A percentile compares a stretch with the other conserved stretches of the same genome.
Evolutionary conservation across 2,113 vertebrate genomes (phyloP).

Genomic region (Edolisoma coerulescens): DNA sequence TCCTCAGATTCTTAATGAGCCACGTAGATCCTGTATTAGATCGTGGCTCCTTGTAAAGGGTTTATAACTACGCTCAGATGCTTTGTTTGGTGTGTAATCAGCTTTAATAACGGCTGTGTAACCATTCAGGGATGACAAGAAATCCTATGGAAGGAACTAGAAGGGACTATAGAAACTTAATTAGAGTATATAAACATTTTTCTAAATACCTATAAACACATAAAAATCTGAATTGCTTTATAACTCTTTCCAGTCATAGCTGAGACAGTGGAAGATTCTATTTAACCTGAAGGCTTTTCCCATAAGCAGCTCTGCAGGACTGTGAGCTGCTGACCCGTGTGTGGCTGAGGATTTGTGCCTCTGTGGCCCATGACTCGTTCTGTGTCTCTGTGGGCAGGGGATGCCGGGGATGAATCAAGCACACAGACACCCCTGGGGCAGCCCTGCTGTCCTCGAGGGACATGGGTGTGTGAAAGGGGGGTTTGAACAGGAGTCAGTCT

Average conservation of each 20-base stretch:
- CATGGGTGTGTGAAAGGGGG: accelerated
- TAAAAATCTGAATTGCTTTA: not conserved
- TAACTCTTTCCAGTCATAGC: not conserved
- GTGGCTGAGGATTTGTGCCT: not conserved
- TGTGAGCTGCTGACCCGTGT: not conserved
- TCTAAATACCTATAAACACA: conserved; percentile 28
- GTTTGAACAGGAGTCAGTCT: not conserved
- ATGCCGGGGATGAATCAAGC: not conserved
- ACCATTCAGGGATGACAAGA: not conserved
- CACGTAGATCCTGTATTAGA: not conserved
- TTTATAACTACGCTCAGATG: not conserved
- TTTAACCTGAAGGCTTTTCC: not conserved
- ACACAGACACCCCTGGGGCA: not conserved
- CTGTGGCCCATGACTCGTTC: accelerated
- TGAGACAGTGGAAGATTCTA: not conserved
- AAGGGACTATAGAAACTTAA: not conserved
- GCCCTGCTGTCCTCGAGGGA: not conserved
- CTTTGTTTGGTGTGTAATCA: conserved; percentile 42
- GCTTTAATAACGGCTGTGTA: conserved; percentile 22
- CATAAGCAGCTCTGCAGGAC: not conserved
- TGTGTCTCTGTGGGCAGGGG: accelerated
- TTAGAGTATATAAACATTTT: conserved; percentile 24
- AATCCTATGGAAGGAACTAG: not conserved
- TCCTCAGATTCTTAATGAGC: conserved; percentile 45
- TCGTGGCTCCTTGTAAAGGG: conserved; percentile 27